Evolutionary conservation across 2,888 invertebrate species (phyloP).

Genomic region (Ariolimax columbianus): DNA sequence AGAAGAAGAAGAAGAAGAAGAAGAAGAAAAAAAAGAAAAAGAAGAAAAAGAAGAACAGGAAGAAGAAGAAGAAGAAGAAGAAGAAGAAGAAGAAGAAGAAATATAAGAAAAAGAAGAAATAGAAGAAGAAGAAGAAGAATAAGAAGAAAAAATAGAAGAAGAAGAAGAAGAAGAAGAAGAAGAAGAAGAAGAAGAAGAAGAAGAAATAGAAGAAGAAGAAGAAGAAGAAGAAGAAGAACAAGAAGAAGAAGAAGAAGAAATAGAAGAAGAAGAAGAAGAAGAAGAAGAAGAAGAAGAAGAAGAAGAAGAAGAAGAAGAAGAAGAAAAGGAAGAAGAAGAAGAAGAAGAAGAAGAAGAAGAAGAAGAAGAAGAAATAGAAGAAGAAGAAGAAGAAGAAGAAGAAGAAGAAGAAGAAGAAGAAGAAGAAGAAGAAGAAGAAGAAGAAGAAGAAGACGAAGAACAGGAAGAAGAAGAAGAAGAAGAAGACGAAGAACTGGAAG

Average conservation of each 20-base stretch:
- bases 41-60: not conserved
- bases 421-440: not conserved
- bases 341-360: not conserved
- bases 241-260: no score
- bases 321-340: not conserved
- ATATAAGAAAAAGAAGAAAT: no score
- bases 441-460: not conserved
- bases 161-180: not conserved
- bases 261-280: no score
- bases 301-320: not conserved
- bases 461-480: not conserved
- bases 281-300: no score
- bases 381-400: not conserved
- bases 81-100: no score
- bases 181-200: no score
- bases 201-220: not conserved
- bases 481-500: not conserved
- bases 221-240: not conserved
- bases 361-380: not conserved
- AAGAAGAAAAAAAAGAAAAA: no score
- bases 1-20: no score
- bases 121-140: no score
- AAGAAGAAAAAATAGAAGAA: no score
- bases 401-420: not conserved
- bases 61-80: not conserved